Conservation (phyloP, 2,888 invertebrate genomes). For the Drosophila picticornis region DNA sequence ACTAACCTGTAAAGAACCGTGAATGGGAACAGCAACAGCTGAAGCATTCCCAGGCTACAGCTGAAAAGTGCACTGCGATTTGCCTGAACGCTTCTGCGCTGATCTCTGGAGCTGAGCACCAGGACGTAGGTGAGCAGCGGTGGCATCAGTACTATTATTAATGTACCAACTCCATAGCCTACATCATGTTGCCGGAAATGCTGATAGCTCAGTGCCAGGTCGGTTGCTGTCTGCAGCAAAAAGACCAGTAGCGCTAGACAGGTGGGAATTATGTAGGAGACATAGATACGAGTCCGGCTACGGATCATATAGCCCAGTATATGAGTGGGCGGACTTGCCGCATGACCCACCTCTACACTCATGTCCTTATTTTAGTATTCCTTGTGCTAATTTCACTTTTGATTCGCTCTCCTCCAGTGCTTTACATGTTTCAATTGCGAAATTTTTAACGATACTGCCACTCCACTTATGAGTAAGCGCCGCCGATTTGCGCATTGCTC, state of each 20-base stretch:
- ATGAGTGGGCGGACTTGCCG: constrained; percentile 78
- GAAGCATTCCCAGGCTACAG: constrained; percentile 68
- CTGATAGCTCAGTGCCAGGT: constrained; percentile 88
- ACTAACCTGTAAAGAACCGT: constrained; percentile 87
- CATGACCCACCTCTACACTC: constrained; percentile 74
- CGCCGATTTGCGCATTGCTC: constrained; percentile 32
- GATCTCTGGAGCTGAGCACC: constrained; percentile 87
- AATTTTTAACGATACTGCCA: constrained; percentile 55
- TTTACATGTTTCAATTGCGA: constrained; percentile 56
- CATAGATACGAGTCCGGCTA: constrained; percentile 83
- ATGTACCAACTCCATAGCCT: constrained; percentile 86
- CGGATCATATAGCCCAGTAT: constrained; percentile 83
- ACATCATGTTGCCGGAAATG: constrained; percentile 88
- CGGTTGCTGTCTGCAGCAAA: constrained; percentile 89
- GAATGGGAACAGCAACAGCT: constrained; percentile 83
- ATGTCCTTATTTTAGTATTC: constrained; percentile 10
- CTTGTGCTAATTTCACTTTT: neutral
- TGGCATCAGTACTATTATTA: constrained; percentile 86
- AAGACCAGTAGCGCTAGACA: constrained; percentile 88
- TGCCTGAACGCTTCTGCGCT: constrained; percentile 86
- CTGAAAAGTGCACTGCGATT: constrained; percentile 67
- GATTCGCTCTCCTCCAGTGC: neutral
- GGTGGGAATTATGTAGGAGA: constrained; percentile 86
- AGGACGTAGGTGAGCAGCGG: constrained; percentile 87
- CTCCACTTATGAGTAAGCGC: constrained; percentile 64